Evolutionary conservation across 2,888 invertebrate species (phyloP), one percentile per base, ranked within the genome.

Genomic region (Luffia ferchaultella): DNA sequence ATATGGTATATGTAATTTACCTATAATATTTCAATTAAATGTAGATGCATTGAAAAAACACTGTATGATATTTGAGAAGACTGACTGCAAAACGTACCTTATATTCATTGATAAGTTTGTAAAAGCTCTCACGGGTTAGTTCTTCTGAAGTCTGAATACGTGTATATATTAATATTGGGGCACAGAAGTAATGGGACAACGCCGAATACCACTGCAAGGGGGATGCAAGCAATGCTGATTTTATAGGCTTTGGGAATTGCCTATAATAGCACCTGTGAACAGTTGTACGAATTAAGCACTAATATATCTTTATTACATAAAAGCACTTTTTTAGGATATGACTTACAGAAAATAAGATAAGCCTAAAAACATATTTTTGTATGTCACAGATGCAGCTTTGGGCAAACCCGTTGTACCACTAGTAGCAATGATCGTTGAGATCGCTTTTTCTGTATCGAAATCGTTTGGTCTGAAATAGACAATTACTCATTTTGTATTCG

Each of bases 131-230:
- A 16, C 59, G 65, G 0, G 73, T 71, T 18, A 73, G n/a, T 0
- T 61, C 20, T 2, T 50, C 51, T 0, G 80, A 78, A 0, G 74
- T 65, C 48, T 76, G 70, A 12, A 82, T 60, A 1, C 78, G 61
- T 1, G 68, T 63, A 53, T 67, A 69, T 41, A 67, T 65, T 17
- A 76, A 43, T 1, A 79, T 62, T 2, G 77, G 68, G 0, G 76
- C 68, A 1, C 64, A 42, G 0, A 72, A 51, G 52, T 65, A 76
- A 20, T 65, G 64, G 19, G 75, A 56, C n/a, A 79, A 53, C 0
- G 77, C 75, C 0, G 79, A 73, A 52, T 78, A 52, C 80, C 80
- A 82, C 51, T 80, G 80, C 0, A 82, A 59, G 0, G 78, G 77
- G 0, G 79, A 63, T 0, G 60, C 67, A 1, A 78, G 51, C 20